phyloP scores from a whole-genome alignment of 2,888 invertebrate species.

The Neoascia interrupta region DNA sequence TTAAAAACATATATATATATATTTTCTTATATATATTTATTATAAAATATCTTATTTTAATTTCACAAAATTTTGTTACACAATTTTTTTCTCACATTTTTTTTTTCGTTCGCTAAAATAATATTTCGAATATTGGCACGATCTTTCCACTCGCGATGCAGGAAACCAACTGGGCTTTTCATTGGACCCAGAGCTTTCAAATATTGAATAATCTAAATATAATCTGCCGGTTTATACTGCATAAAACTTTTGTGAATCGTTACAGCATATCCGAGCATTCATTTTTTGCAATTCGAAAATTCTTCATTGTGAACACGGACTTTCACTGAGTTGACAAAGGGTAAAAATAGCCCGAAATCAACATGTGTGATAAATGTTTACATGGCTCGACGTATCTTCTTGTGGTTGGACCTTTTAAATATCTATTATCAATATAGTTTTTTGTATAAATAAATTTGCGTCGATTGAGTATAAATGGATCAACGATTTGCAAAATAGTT shows the following conservation, averaged over 20 bases:
- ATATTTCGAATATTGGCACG: constrained; percentile 60
- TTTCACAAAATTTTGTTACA: constrained; percentile 60
- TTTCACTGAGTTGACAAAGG: constrained; percentile 1
- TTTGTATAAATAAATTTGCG: no score
- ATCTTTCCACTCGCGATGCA: constrained; percentile 65
- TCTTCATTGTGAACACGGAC: constrained; percentile 14
- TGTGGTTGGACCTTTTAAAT: no score
- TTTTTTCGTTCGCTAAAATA: constrained; percentile 60
- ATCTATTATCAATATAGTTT: no score
- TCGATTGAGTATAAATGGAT: no score
- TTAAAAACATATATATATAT: background rate
- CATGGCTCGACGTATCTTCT: no score
- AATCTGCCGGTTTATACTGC: constrained; percentile 55
- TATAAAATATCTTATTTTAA: constrained; percentile 37
- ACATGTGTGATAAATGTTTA: constrained; percentile 10
- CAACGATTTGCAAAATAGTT: no score
- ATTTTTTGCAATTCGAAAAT: constrained; percentile 36
- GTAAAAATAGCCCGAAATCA: background rate
- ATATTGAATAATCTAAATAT: constrained; percentile 59
- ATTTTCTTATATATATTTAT: no score
- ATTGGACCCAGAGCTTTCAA: constrained; percentile 48
- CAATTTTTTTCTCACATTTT: constrained; percentile 65
- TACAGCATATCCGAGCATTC: constrained; percentile 40
- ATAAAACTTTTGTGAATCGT: constrained; percentile 50
- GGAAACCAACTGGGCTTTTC: constrained; percentile 61